Percentiles rank a stretch among this genome's conserved stretches.
Evolutionary conservation across 2,888 invertebrate species (phyloP).

Genomic region (Pristionchus exspectatus): DNA sequence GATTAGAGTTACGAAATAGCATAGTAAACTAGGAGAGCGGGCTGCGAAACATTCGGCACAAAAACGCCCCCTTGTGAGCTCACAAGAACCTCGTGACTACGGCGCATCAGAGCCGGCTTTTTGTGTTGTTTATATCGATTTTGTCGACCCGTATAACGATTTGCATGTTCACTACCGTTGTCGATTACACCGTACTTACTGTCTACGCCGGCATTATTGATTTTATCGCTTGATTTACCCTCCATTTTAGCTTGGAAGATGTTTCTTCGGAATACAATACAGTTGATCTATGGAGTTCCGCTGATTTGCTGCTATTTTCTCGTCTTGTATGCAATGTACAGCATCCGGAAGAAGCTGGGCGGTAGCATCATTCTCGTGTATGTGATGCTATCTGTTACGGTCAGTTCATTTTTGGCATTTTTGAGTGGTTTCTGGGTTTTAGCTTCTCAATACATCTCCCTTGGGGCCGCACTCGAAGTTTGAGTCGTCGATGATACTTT

Average conservation of each 20-base stretch:
- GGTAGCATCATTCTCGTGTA: background rate
- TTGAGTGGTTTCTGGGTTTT: background rate
- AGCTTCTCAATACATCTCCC: background rate
- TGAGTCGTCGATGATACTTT: too few relatives aligned
- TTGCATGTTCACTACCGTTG: too few relatives aligned
- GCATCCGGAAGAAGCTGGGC: background rate
- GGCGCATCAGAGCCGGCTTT: too few relatives aligned
- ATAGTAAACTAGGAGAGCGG: background rate
- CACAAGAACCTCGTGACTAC: too few relatives aligned
- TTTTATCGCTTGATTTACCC: background rate
- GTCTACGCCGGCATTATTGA: background rate
- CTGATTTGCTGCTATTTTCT: background rate
- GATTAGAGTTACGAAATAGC: conserved; percentile 7
- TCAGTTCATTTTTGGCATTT: background rate
- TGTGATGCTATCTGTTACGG: background rate
- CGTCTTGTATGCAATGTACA: background rate
- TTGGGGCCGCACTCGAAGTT: too few relatives aligned
- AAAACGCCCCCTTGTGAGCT: too few relatives aligned
- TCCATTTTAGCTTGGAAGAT: background rate
- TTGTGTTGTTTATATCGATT: too few relatives aligned
- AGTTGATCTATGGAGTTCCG: background rate
- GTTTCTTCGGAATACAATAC: background rate
- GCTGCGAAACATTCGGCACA: too few relatives aligned
- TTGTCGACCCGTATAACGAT: too few relatives aligned
- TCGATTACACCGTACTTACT: too few relatives aligned